Conservation (phyloP, 2,113 vertebrate genomes). For the Mugil cephalus region DNA sequence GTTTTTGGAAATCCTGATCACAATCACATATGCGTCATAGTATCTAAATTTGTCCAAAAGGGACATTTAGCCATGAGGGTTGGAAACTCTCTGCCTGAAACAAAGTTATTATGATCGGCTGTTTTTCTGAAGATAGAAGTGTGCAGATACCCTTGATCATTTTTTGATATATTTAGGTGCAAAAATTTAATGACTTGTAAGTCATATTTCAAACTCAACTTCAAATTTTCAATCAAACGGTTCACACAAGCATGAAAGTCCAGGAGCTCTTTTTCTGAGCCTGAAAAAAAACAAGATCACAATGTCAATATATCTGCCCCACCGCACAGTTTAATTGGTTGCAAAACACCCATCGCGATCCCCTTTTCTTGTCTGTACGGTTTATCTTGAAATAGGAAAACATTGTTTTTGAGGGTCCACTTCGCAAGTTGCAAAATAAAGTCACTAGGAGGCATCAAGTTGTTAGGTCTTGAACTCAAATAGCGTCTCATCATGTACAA, state of each 20-base stretch:
- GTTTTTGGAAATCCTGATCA: too few species aligned
- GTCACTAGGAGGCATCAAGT: background rate
- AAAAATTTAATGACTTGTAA: too few species aligned
- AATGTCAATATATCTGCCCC: background rate
- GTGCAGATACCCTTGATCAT: too few species aligned
- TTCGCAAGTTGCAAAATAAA: background rate
- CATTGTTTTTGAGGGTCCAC: background rate
- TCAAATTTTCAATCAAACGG: constrained; percentile 6
- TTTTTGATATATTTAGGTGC: too few species aligned
- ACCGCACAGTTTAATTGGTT: background rate
- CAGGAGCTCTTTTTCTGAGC: background rate
- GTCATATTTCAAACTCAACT: background rate
- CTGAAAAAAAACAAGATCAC: background rate
- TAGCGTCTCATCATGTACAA: too few species aligned
- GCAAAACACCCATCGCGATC: background rate
- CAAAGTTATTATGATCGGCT: too few species aligned
- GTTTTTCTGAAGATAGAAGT: too few species aligned
- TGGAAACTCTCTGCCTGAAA: background rate
- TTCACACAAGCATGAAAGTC: constrained; percentile 5
- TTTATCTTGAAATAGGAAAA: background rate
- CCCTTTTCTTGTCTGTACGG: background rate
- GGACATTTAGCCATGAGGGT: background rate
- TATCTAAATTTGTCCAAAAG: constrained; percentile 11
- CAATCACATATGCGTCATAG: too few species aligned
- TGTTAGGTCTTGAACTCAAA: background rate